Base-by-base conservation (phyloP, 2,888 invertebrate genomes). In the Eupithecia centaureata region DNA sequence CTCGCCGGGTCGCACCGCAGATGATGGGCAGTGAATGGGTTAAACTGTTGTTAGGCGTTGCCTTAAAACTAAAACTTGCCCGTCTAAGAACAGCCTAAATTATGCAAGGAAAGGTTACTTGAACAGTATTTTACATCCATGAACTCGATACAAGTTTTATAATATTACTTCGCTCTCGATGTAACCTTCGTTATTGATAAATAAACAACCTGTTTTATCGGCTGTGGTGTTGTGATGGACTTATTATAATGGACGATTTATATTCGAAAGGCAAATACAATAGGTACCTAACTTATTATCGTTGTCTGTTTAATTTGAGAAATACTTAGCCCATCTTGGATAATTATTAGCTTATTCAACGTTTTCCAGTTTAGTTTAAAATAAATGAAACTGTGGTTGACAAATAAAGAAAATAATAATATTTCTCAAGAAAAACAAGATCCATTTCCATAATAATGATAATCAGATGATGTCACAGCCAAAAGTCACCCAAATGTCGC, bases 401-500 rank as follows among this genome's bases (percentile, higher is more conserved):
- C n/a, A n/a, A n/a, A n/a, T n/a, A n/a, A n/a, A n/a, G n/a, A n/a
- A n/a, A n/a, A n/a, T n/a, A 12, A 22, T 18, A 22, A 3, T 51
- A 51, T 51, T 13, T 27, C 52, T 22, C 8, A 47, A 47, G 22
- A 22, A 47, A 22, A 47, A 22, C 10, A 22, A 22, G 22, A 22
- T 22, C 22, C 10, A 22, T 47, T 22, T 47, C 47, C 22, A 47
- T 47, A 52, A 25, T 52, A 52, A 27, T 52, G 27, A 27, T 27
- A 13, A 27, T 52, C 7, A 27, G 52, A 52, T 27, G 56, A 56
- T 79, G 76, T 74, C 75, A 75, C 73, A 76, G 75, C 72, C 70
- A 72, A 73, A 68, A 71, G 73, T 81, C 70, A 79, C 77, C 76
- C 79, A 81, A 79, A 83, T 80, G 78, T 76, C 61, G 73, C 77